Base-by-base conservation (phyloP, 2,113 vertebrate genomes). In the Irena cyanogastra region DNA sequence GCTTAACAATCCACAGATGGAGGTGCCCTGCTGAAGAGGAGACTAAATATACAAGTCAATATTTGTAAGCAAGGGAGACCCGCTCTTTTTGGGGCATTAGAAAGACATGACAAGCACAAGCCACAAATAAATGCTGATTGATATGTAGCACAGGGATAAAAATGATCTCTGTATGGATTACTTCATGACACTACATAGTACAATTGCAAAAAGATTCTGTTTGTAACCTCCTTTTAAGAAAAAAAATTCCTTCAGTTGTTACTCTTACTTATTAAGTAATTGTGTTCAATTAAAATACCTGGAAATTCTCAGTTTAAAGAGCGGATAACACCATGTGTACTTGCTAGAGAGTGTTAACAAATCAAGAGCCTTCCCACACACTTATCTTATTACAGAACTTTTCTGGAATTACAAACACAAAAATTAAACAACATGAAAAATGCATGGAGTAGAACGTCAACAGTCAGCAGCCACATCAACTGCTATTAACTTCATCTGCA, bases 371-470 rank as follows among this genome's bases (percentile, higher is more conserved):
- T 50, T 72, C 13, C 35, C 16, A 65, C 6, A 28, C 0, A 1
- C 54, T 87, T 44, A 35, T 42, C 28, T 80, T 52, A 39, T 80
- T 52, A 37, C 24, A 41, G 22, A 63, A 64, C 24, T 15, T 49
- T 75, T 71, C 16, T 41, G 1, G 42, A 65, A 70, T 61, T 69
- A 72, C 33, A 89, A 75, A 54, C 17, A 33, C 0, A 3, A 89
- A 89, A 83, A 65, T 50, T 45, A 70, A 49, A 3, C 10, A 78
- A 66, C 13, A 37, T 26, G 28, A 78, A 83, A 97, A 69, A 81
- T 2, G 9, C 26, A 30, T 0, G 0, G 31, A 41, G 49, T 17
- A 75, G 4, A 56, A 75, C 47, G 33, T 30, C 54, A 81, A 74
- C 24, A 75, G 52, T 42, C 42, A 86, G 26, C 6, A 68, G 50